phyloP scores from a whole-genome alignment of 2,888 invertebrate genomes.

The Piscicola geometra region DNA sequence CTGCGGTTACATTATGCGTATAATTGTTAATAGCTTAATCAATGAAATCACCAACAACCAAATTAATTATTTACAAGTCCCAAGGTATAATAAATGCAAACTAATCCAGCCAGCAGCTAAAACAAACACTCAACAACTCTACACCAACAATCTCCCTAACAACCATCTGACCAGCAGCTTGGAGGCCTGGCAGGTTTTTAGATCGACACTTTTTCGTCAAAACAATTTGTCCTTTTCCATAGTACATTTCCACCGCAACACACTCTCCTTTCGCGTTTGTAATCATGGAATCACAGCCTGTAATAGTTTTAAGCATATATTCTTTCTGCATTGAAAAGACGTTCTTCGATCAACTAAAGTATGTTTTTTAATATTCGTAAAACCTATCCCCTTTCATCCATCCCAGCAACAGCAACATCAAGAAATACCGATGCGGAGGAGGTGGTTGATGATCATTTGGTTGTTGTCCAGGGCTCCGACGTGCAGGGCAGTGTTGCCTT shows the following conservation, averaged over 20 bases:
- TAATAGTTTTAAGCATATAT: too few species aligned
- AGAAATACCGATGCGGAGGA: conserved; percentile 45
- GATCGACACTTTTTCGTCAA: conserved; percentile 42
- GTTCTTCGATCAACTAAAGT: background rate
- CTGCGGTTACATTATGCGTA: conserved; percentile 36
- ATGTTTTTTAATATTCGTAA: background rate
- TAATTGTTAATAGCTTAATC: background rate
- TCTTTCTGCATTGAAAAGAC: background rate
- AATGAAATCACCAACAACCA: background rate
- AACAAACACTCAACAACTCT: too few species aligned
- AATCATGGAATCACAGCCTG: conserved; percentile 45
- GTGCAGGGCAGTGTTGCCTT: conserved; percentile 40
- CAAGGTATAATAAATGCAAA: too few species aligned
- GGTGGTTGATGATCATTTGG: conserved; percentile 45
- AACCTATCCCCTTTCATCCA: too few species aligned
- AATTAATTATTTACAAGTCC: too few species aligned
- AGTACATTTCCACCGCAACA: conserved; percentile 44
- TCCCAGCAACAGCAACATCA: too few species aligned
- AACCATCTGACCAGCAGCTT: conserved; percentile 45
- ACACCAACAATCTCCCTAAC: too few species aligned
- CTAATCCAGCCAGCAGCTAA: too few species aligned
- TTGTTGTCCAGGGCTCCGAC: conserved; percentile 36
- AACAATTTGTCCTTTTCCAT: conserved; percentile 46
- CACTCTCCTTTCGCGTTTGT: conserved; percentile 41
- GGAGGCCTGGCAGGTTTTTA: conserved; percentile 46